Evolutionary conservation across 2,797 vertebrate genomes (phyloP).

Genomic region (Acrocephalus scirpaceus): DNA sequence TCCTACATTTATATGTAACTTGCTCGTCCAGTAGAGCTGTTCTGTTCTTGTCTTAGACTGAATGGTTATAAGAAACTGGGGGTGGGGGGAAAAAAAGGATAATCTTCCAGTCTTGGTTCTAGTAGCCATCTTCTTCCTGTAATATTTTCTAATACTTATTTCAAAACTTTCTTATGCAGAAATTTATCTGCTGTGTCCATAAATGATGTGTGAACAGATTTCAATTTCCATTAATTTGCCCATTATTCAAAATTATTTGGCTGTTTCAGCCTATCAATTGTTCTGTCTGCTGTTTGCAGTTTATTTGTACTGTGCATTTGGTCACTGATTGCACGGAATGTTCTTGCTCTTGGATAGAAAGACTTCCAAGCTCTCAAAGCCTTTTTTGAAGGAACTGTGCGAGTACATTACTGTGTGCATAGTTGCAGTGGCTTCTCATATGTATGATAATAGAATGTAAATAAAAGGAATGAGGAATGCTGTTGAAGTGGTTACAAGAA

Average conservation of each 20-base stretch:
- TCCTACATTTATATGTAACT: neutral
- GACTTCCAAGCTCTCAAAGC: neutral
- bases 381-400: neutral
- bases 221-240: neutral
- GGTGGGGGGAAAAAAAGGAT: rapidly evolving
- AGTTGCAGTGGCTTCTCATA: constrained; percentile 1
- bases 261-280: neutral
- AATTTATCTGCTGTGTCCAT: neutral
- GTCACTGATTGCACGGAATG: neutral
- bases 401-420: neutral
- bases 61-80: neutral
- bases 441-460: neutral
- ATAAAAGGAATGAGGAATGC: neutral
- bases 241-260: neutral
- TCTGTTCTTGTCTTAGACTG: neutral
- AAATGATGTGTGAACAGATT: neutral
- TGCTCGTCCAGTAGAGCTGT: neutral
- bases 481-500: neutral
- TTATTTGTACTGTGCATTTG: neutral
- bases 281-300: neutral
- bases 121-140: neutral
- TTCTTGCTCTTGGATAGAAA: neutral
- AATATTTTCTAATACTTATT: neutral
- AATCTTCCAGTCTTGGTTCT: neutral
- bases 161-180: neutral